Base-by-base conservation (phyloP, 1,140 invertebrate genomes). In the Saccostrea glomerata region DNA sequence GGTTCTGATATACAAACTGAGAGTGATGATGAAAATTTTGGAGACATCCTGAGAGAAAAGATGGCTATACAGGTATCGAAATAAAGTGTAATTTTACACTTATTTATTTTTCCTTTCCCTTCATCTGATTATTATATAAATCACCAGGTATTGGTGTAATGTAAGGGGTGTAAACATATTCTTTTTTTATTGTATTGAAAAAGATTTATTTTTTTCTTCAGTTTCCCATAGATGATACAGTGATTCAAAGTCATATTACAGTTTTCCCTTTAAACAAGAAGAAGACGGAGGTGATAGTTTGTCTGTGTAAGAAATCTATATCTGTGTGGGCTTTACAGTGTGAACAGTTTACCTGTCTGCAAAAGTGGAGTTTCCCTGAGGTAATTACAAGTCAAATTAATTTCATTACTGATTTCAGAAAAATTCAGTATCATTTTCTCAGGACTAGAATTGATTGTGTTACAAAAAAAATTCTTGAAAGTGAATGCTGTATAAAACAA, bases 301-400 rank as follows among this genome's bases (percentile, higher is more conserved):
- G 84, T 63, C 58, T 85, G 4, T 60, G 55, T 63, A 7, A 85
- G 23, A 85, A 60, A 11, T 85, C 84, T 20, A 17, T 85, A 20
- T 60, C 84, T 30, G 15, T 85, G 13, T 85, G 84, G 84, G 5
- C 30, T 2, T 12, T 63, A 36, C 25, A 63, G 7, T 15, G 55
- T 47, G n/a, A 36, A 11, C n/a, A 85, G 55, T 63, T 85, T 30
- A 85, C 17, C 55, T 60, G 84, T n/a, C 58, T 85, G 7, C 84
- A 85, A 56, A 85, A 63, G 55, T 85, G 84, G 84, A 23, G 20
- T 23, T 85, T 85, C 30, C 55, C 84, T n/a, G 25, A 60, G 84
- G 84, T 85, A 60, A 6, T 82, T n/a, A 15, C 15, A 20, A 9
- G 73, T 30, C 73, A 47, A 47, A 47, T 6, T 47, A 0, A 47